Evolutionary conservation across 2,797 vertebrate genomes (phyloP).

Genomic region (Ataeniobius toweri): DNA sequence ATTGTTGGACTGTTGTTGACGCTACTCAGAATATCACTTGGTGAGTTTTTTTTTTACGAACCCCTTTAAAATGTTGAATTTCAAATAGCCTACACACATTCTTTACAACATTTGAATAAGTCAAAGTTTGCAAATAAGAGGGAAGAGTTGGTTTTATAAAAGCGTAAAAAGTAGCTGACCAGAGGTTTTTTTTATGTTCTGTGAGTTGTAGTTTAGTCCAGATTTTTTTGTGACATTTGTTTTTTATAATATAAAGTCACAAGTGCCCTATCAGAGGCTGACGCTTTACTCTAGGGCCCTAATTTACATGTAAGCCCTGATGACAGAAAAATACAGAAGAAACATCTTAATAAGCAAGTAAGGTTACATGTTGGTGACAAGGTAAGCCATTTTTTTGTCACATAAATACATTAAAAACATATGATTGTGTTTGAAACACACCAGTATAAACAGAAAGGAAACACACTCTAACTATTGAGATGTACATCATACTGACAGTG

Average conservation of each 20-base stretch:
- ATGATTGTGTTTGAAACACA: too few relatives aligned
- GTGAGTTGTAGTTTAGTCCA: neutral
- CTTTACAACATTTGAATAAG: neutral
- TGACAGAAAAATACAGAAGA: neutral
- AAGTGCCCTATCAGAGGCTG: neutral
- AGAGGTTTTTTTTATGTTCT: neutral
- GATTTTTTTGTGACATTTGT: neutral
- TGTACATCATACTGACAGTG: too few relatives aligned
- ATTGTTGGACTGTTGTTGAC: constrained; percentile 29
- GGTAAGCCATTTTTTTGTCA: neutral
- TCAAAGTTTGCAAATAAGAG: neutral
- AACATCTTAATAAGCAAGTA: neutral
- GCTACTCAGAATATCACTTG: constrained; percentile 14
- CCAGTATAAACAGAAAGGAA: too few relatives aligned
- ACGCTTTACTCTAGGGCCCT: neutral
- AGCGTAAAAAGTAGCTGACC: neutral
- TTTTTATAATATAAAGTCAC: neutral
- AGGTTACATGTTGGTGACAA: too few relatives aligned
- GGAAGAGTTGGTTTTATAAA: neutral
- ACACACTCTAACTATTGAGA: too few relatives aligned
- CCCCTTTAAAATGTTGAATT: neutral
- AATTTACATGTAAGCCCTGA: neutral
- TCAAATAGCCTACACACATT: neutral
- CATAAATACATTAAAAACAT: neutral
- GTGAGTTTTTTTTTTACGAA: constrained; percentile 19